Evolutionary conservation across 2,888 invertebrate genomes (phyloP).

Genomic region (Drosophila affinis): DNA sequence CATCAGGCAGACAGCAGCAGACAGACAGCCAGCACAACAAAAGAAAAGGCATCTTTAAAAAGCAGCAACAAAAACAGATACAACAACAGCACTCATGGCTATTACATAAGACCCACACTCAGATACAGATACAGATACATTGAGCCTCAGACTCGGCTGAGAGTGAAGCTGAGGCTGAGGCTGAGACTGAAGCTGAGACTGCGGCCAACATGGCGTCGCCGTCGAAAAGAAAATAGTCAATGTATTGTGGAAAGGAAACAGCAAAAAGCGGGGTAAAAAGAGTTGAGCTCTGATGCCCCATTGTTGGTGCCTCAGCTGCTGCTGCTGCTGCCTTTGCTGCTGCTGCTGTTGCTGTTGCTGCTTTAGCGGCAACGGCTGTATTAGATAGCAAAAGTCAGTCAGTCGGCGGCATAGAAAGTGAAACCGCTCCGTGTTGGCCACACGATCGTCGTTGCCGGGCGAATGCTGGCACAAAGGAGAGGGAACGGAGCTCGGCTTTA

Average conservation of each 20-base stretch:
- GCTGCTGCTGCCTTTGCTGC: conserved; percentile 14
- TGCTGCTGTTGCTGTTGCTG: conserved; percentile 17
- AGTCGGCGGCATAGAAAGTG: conserved; percentile 68
- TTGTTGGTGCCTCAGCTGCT: conserved; percentile 43
- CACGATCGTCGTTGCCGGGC: conserved; percentile 53
- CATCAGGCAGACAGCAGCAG: conserved; percentile 56
- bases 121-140: conserved; percentile 55
- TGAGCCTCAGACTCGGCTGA: conserved; percentile 19
- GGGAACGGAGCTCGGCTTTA: conserved; percentile 59
- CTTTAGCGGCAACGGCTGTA: conserved; percentile 37
- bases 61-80: conserved; percentile 43
- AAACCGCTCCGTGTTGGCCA: conserved; percentile 70
- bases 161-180: conserved; percentile 17
- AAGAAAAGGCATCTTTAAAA: conserved; percentile 77
- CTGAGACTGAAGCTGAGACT: conserved; percentile 37
- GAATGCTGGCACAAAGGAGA: conserved; percentile 27
- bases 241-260: conserved; percentile 66
- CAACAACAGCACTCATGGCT: conserved; percentile 43
- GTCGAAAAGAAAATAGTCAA: conserved; percentile 76
- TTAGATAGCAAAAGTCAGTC: conserved; percentile 73
- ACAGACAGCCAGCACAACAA: conserved; percentile 57
- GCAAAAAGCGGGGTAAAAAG: conserved; percentile 53
- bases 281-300: conserved; percentile 58
- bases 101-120: conserved; percentile 71
- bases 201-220: conserved; percentile 52